Conservation (phyloP, 2,113 vertebrate species). For the Ageneiosus marmoratus region DNA sequence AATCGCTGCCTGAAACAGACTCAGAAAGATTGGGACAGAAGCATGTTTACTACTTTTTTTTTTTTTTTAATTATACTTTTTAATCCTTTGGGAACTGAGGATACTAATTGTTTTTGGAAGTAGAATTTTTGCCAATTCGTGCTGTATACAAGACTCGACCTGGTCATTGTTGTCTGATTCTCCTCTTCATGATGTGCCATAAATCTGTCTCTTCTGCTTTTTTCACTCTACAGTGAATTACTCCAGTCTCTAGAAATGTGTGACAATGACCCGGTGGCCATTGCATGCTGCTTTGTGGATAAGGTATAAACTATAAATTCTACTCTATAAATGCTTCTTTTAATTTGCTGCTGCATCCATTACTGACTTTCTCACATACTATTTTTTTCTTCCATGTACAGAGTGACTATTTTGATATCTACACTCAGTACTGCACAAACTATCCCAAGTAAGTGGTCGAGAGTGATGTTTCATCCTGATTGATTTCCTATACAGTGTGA, state of each 20-base stretch:
- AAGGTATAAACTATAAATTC: slow-evolving; percentile 71
- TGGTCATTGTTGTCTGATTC: too few species aligned
- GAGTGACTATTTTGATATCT: slow-evolving; percentile 96
- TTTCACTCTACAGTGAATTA: slow-evolving; percentile 76
- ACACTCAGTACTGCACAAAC: slow-evolving; percentile 98
- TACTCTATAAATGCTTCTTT: background rate
- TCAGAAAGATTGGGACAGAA: too few species aligned
- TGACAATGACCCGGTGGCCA: slow-evolving; percentile 85
- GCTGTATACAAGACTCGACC: too few species aligned
- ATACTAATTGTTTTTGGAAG: too few species aligned
- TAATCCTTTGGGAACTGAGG: too few species aligned
- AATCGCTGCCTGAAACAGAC: too few species aligned
- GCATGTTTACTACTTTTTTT: too few species aligned
- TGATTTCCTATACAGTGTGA: slow-evolving; percentile 1
- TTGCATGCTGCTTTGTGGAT: slow-evolving; percentile 91
- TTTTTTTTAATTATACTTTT: too few species aligned
- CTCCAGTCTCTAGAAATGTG: slow-evolving; percentile 91
- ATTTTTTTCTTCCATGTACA: slow-evolving; percentile 55
- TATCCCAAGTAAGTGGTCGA: slow-evolving; percentile 89
- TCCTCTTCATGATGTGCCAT: background rate
- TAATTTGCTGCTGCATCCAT: background rate
- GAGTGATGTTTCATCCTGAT: background rate
- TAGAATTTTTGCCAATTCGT: too few species aligned
- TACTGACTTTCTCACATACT: background rate
- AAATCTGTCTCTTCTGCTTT: background rate